Conservation (phyloP, 2,888 invertebrate species). For the Hofmannophila pseudospretella region DNA sequence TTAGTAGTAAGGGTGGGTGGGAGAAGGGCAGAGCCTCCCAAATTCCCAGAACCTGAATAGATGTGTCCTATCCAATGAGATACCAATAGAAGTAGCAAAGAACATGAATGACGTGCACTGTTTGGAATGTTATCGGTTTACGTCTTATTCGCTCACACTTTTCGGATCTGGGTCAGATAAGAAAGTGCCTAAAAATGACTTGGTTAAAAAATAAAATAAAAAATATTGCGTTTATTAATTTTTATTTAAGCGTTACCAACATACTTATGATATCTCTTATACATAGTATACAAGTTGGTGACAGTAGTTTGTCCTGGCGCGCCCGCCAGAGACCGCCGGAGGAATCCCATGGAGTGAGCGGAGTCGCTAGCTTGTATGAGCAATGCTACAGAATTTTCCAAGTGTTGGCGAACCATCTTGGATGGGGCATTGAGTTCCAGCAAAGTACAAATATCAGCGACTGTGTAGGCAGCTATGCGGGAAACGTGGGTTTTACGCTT, state of each 20-base stretch:
- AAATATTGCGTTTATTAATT: no score
- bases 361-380: constrained; percentile 58
- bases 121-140: no score
- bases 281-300: constrained; percentile 59
- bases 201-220: no score
- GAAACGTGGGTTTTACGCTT: constrained; percentile 64
- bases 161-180: no score
- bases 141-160: no score
- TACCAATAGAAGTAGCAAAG: no score
- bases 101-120: no score
- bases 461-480: constrained; percentile 59
- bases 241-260: constrained; percentile 61
- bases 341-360: constrained; percentile 55
- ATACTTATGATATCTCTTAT: constrained; percentile 71
- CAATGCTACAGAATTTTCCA: constrained; percentile 56
- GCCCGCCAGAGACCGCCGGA: constrained; percentile 54
- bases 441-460: constrained; percentile 56
- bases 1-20: no score
- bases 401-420: constrained; percentile 52
- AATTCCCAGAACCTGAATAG: no score
- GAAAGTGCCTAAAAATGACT: no score
- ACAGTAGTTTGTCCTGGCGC: constrained; percentile 56
- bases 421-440: constrained; percentile 50
- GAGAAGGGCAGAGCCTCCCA: no score
- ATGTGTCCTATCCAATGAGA: no score